These are phyloP conservation scores for Prionailurus bengalensis DNA, from an alignment of 2,113 vertebrate species.

Conservation along the genomic window DNA sequence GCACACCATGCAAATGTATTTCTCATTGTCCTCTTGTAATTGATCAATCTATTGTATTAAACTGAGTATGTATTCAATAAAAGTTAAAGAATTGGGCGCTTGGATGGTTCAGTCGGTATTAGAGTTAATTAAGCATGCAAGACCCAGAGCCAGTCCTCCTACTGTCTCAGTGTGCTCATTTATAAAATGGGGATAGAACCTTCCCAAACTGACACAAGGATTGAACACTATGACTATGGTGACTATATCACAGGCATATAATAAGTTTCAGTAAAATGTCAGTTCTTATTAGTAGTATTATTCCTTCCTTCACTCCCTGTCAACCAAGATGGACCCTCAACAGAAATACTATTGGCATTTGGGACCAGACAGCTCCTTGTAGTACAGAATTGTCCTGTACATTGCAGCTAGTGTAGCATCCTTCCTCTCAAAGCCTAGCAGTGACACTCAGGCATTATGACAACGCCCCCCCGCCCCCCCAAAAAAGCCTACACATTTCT, in stretches of 20 bases:
- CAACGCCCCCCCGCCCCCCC: too few relatives aligned
- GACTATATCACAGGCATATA: background rate
- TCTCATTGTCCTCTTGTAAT: conserved; percentile 40
- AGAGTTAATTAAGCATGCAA: background rate
- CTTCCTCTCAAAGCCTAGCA: background rate
- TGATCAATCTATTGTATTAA: background rate
- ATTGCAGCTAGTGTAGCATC: background rate
- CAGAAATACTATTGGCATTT: background rate
- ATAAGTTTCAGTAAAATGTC: background rate
- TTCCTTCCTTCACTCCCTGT: background rate
- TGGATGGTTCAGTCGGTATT: background rate
- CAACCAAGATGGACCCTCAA: background rate
- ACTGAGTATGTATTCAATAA: background rate
- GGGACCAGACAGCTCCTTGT: background rate
- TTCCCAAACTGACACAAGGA: background rate
- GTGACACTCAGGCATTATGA: background rate
- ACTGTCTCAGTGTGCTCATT: background rate
- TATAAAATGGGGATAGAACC: background rate
- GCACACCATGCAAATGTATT: background rate
- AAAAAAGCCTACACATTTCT: background rate
- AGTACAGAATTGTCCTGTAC: background rate
- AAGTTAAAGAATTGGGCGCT: background rate
- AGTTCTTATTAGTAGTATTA: background rate
- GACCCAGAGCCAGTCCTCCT: background rate
- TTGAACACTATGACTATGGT: background rate